Percentiles rank a stretch among this genome's conserved stretches.
Evolutionary conservation across 2,113 vertebrate genomes (phyloP).

Genomic region (Podilymbus podiceps): DNA sequence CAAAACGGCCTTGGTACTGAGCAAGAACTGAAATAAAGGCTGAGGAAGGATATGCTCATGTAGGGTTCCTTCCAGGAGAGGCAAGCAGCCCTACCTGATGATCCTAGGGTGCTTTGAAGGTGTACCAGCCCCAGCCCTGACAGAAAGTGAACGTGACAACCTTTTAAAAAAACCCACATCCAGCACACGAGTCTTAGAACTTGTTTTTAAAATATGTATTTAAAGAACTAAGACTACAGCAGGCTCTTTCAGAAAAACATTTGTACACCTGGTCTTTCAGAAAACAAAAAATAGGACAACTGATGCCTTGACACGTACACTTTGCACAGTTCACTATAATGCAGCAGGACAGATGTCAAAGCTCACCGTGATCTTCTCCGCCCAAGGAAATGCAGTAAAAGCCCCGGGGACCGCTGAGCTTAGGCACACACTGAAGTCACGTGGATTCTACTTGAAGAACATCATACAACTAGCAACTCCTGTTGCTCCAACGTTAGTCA

Average conservation of each 20-base stretch:
- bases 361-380: not conserved
- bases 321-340: not conserved
- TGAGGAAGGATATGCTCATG: not conserved
- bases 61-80: not conserved
- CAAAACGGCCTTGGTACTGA: not conserved
- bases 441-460: not conserved
- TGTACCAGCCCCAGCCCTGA: fast-evolving
- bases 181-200: not conserved
- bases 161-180: not conserved
- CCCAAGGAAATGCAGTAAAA: not conserved
- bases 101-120: not conserved
- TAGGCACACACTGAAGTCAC: not conserved
- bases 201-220: not conserved
- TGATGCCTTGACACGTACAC: not conserved
- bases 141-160: not conserved
- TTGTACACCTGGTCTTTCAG: not conserved
- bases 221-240: not conserved
- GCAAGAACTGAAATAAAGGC: not conserved
- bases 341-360: not conserved
- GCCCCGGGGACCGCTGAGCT: fast-evolving
- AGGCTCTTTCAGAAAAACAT: not conserved
- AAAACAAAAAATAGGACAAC: not conserved
- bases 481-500: not conserved
- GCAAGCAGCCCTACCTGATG: not conserved
- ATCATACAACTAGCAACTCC: not conserved